These are phyloP conservation scores for Pithys albifrons DNA, from an alignment of 2,113 vertebrate species.

Conservation along the genomic window DNA sequence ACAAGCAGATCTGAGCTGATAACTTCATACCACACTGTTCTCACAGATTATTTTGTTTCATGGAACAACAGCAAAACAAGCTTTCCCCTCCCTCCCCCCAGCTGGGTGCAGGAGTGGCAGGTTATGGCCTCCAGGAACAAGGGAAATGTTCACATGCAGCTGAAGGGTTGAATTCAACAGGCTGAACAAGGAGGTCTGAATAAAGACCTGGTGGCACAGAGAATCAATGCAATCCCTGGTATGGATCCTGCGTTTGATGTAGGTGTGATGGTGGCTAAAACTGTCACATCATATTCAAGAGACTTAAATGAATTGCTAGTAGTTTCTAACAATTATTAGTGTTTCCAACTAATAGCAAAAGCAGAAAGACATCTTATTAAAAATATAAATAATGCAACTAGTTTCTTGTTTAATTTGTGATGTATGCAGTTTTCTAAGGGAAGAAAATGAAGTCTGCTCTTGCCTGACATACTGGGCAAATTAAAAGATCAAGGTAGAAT, in stretches of 20 bases:
- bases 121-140: not conserved
- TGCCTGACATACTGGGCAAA: not conserved
- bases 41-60: constrained; percentile 40
- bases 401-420: not conserved
- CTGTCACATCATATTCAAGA: not conserved
- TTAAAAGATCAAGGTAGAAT: not conserved
- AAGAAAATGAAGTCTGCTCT: not conserved
- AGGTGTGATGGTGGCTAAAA: not conserved
- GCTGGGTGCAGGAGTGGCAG: not conserved
- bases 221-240: not conserved
- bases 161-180: not conserved
- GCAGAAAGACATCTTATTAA: not conserved
- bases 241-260: not conserved
- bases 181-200: not conserved
- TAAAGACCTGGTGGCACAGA: not conserved
- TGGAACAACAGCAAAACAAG: not conserved
- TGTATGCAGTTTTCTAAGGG: not conserved
- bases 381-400: not conserved
- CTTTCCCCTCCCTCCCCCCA: not conserved
- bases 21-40: constrained; percentile 45
- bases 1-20: constrained; percentile 21
- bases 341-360: not conserved
- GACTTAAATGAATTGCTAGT: not conserved
- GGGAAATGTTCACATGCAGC: not conserved
- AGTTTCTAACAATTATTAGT: not conserved